Evolutionary conservation across 2,113 vertebrate genomes (phyloP), one percentile per base, ranked within the genome.

Genomic region (Paramisgurnus dabryanus): DNA sequence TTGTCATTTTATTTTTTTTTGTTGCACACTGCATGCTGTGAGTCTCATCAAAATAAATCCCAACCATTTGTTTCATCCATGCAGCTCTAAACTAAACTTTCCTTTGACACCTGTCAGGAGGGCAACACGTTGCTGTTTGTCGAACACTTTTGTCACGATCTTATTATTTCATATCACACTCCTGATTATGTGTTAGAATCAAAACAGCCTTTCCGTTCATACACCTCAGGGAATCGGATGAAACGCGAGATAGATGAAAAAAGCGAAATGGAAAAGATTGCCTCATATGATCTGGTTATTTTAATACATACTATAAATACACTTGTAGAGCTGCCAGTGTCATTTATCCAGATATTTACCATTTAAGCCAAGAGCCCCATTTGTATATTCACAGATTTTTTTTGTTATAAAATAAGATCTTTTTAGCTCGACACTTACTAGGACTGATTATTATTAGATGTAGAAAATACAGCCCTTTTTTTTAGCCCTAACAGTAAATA

Each of bases 261-360:
- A 50, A 11, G 17, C 49, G 39, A 76, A 50, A 66, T 2, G 15
- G 34, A 40, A 72, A 72, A 27, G 27, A 43, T 22, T 57, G 61
- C 53, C 34, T 64, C 61, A 61, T 61, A 55, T 57, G 73, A 72
- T 64, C 60, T 34, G 27, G 79, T 80, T 64, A 80, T 80, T 73
- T 74, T 73, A n/a, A 80, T 73, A 72, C 34, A 45, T 65, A 17
- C 67, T 65, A 80, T 72, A 73, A 66, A 80, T 80, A 73, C 69
- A 45, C 49, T 1, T 66, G 64, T 57, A 41, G 69, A 80, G n/a
- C 40, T 40, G 57, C 58, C 58, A 80, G 49, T 58, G 67, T 70
- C 58, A 41, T 73, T 55, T 74, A 45, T 41, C 13, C 43, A 50
- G 45, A 69, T 41, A 73, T 66, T 17, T 61, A 57, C 60, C 18